A percentile compares a stretch with the other conserved stretches of the same genome.
Conservation (phyloP, 2,113 vertebrate species). For the Hylia prasina region DNA sequence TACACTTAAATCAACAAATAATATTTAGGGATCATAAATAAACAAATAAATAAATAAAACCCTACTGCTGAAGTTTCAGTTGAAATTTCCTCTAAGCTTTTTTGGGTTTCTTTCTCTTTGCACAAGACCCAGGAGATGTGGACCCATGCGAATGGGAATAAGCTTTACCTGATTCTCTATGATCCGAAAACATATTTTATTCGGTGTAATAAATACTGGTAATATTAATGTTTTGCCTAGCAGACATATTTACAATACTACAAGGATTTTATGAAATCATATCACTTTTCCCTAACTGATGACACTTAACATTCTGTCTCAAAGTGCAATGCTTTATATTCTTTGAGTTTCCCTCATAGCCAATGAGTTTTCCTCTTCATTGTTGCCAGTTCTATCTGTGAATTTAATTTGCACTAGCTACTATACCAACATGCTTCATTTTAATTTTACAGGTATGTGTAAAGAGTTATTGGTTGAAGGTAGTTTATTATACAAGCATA, state of each 20-base stretch:
- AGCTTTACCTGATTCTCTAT: not conserved
- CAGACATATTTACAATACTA: constrained; percentile 12
- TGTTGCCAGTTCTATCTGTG: not conserved
- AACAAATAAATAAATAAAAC: constrained; percentile 6
- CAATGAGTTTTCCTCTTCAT: not conserved
- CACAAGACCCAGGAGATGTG: not conserved
- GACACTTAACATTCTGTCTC: not conserved
- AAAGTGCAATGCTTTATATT: not conserved
- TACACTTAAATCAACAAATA: constrained; percentile 8
- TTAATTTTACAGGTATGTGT: not conserved
- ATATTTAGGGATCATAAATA: constrained; percentile 1
- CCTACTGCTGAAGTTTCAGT: not conserved
- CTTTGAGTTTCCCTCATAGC: not conserved
- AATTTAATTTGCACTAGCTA: not conserved
- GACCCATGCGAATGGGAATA: not conserved
- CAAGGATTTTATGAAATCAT: constrained; percentile 5
- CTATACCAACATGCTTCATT: not conserved
- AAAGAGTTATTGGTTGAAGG: not conserved
- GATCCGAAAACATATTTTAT: not conserved
- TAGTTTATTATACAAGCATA: not conserved
- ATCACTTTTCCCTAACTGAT: not conserved
- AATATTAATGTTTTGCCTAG: constrained; percentile 10
- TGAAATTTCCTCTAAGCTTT: not conserved
- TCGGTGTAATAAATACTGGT: constrained; percentile 1
- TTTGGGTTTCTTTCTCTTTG: not conserved